Evolutionary conservation across 2,113 vertebrate genomes (phyloP), one percentile per base, ranked within the genome.

Genomic region (Dendropsophus ebraccatus): DNA sequence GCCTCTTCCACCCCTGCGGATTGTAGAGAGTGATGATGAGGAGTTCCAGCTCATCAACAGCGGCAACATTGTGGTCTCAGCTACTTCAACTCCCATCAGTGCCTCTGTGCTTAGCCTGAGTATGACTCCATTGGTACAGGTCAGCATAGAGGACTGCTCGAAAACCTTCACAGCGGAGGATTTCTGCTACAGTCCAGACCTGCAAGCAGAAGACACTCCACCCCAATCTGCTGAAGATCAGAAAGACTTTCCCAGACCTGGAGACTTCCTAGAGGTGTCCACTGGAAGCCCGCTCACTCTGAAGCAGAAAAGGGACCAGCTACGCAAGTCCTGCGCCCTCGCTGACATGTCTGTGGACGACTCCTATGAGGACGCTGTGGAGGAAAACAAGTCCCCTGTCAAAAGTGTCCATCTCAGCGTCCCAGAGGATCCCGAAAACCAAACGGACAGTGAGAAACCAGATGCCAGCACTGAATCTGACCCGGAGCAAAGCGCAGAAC

Each of bases 11-110:
- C 97, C 98, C 12, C 94, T 99, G 80, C 93, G 97, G 87, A 99
- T 99, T 45, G 97, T 99, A 12, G 98, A 99, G 90, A 99, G 98
- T 0, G 97, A 99, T 32, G 96, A 99, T 75, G 97, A 98, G 79
- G 96, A 97, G 82, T 96, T 97, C 28, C 97, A 97, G 88, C 86
- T 91, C 8, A 89, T 87, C 88, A 89, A 94, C 88, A 92, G 92
- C 47, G 89, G 87, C 5, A 88, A 88, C 82, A 89, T 90, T 5
- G 50, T 90, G 17, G 67, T 81, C 0, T 91, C 92, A 0, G 89
- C 89, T 0, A 82, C 93, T 16, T 95, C 95, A 17, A 91, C 92
- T 72, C 95, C 92, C 2, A 91, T 93, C 80, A 93, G 93, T 30
- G 88, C 91, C 83, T 95, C 96, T 0, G 85, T 88, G 0, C 89